These are phyloP conservation scores for Erebia palarica DNA, from an alignment of 2,888 invertebrate species.

Conservation along the genomic window DNA sequence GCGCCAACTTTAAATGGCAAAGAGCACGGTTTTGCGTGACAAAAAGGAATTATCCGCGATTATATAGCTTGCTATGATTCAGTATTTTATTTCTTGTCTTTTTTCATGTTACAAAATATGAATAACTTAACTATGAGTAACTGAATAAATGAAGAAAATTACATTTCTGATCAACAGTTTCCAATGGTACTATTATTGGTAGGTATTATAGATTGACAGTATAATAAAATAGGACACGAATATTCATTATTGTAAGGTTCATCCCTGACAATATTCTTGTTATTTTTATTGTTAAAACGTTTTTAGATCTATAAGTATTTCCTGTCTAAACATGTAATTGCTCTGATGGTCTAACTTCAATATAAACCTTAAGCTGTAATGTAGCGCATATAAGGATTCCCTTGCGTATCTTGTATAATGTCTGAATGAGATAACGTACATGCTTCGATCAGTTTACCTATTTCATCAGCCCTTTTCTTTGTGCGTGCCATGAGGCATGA, in stretches of 20 bases:
- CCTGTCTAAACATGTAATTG: too few species aligned
- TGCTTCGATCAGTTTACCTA: constrained; percentile 14
- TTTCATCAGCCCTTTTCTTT: background rate
- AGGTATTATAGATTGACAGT: too few species aligned
- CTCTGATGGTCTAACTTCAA: constrained; percentile 3
- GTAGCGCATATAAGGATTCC: constrained; percentile 27
- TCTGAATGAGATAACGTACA: constrained; percentile 13
- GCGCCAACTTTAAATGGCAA: constrained; percentile 43
- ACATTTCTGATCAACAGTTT: background rate
- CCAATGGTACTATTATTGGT: background rate
- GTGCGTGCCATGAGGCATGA: background rate
- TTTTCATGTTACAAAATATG: background rate
- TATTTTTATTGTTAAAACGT: too few species aligned
- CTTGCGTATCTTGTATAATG: constrained; percentile 4
- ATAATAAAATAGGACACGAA: too few species aligned
- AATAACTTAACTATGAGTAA: background rate
- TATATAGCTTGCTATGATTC: background rate
- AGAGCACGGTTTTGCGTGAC: constrained; percentile 10
- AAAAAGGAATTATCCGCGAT: constrained; percentile 2
- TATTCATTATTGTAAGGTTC: too few species aligned
- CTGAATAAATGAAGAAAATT: background rate
- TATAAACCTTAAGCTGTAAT: constrained; percentile 10
- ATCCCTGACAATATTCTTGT: too few species aligned
- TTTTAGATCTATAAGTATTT: too few species aligned
- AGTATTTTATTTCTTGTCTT: constrained; percentile 3